Percentiles rank a stretch among this genome's conserved stretches.
Conservation (phyloP, 2,888 invertebrate species). For the Patella caerulea region DNA sequence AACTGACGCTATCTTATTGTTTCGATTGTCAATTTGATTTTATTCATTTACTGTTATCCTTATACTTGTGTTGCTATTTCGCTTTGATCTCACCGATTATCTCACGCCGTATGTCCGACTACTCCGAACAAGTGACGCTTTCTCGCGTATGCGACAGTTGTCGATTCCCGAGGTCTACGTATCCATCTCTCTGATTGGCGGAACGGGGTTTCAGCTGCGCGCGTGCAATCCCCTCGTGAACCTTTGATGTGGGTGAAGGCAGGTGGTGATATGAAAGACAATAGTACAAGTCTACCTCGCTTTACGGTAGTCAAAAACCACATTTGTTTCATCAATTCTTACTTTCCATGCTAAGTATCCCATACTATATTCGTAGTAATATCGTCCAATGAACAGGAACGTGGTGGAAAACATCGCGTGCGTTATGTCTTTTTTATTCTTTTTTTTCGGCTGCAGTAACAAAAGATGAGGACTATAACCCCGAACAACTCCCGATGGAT, state of each 20-base stretch:
- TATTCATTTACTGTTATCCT: slow-evolving; percentile 5
- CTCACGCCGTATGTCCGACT: neutral
- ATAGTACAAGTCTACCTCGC: no score
- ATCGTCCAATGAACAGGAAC: neutral
- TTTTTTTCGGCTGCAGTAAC: no score
- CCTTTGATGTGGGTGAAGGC: neutral
- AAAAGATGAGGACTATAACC: no score
- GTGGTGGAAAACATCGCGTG: no score
- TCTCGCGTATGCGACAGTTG: neutral
- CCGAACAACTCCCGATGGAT: no score
- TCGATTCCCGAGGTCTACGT: neutral
- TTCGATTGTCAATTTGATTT: neutral
- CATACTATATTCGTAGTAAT: neutral
- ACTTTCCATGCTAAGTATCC: no score
- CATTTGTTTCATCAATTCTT: no score
- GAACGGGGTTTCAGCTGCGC: neutral
- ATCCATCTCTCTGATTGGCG: neutral
- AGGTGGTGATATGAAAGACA: neutral
- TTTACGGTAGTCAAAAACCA: no score
- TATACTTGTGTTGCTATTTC: neutral
- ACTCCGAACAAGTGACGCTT: neutral
- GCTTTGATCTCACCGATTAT: slow-evolving; percentile 1
- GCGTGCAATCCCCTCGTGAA: neutral
- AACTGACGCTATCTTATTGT: neutral
- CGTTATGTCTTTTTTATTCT: no score